phyloP scores from a whole-genome alignment of 92 coral and sea anemone genomes.

The Phenganax subtilis region DNA sequence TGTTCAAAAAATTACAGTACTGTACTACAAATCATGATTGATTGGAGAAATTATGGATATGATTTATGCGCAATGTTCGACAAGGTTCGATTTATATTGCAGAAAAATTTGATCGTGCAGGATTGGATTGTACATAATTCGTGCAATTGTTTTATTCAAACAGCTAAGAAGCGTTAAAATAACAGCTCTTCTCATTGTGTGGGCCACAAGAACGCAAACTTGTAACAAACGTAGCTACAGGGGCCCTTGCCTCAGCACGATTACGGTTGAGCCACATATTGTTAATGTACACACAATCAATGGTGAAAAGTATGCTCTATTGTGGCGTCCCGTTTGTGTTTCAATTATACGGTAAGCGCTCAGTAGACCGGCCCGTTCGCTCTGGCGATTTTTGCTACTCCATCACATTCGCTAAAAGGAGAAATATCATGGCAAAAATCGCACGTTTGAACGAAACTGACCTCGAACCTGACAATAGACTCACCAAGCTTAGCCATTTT shows the following conservation, averaged over 20 bases:
- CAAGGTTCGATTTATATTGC: neutral
- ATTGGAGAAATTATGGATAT: neutral
- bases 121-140: neutral
- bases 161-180: neutral
- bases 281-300: neutral
- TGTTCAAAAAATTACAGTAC: neutral
- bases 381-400: too few relatives aligned
- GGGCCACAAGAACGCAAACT: neutral
- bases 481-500: too few relatives aligned
- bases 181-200: constrained; percentile 12
- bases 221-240: neutral
- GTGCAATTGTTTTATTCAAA: neutral
- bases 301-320: neutral
- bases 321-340: neutral
- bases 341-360: neutral
- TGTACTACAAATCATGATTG: neutral
- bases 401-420: too few relatives aligned
- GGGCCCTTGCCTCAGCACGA: neutral
- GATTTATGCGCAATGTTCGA: neutral
- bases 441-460: too few relatives aligned
- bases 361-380: neutral
- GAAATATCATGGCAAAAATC: too few relatives aligned
- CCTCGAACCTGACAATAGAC: too few relatives aligned
- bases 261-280: neutral
- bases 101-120: neutral